Conservation (phyloP, 2,888 invertebrate species). For the Lymantria dispar region DNA sequence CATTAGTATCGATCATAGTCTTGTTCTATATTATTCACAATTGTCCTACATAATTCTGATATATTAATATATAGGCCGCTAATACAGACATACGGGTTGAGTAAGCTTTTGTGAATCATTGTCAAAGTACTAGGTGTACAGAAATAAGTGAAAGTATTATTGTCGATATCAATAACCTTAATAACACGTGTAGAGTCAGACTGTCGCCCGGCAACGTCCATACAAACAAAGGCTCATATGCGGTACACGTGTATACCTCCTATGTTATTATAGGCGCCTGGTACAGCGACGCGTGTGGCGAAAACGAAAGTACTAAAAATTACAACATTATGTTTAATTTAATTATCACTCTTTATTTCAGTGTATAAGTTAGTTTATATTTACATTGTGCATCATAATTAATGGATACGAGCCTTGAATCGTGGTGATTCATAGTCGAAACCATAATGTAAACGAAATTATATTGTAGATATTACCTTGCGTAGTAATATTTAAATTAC, state of each 20-base stretch:
- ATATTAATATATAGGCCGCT: neutral
- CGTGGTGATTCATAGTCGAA: slow-evolving; percentile 1
- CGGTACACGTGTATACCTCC: slow-evolving; percentile 13
- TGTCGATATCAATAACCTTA: slow-evolving; percentile 21
- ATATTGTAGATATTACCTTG: neutral
- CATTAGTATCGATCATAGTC: neutral
- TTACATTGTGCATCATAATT: slow-evolving; percentile 4
- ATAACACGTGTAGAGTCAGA: slow-evolving; percentile 9
- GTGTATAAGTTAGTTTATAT: slow-evolving; percentile 1
- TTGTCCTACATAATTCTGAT: neutral
- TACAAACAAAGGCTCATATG: slow-evolving; percentile 28
- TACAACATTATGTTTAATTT: slow-evolving; percentile 31
- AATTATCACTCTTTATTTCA: slow-evolving; percentile 21
- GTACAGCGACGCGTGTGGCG: slow-evolving; percentile 38
- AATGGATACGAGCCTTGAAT: neutral
- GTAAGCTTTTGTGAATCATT: neutral
- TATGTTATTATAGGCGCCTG: slow-evolving; percentile 15
- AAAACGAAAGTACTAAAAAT: slow-evolving; percentile 49
- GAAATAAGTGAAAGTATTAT: neutral
- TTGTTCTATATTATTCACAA: neutral
- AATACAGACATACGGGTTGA: neutral
- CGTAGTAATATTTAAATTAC: neutral
- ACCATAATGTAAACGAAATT: neutral
- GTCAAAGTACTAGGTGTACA: neutral
- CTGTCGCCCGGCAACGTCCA: slow-evolving; percentile 28